Evolutionary conservation across 1,140 invertebrate species (phyloP), one percentile per base, ranked within the genome.

Genomic region (Drosophila burlai): DNA sequence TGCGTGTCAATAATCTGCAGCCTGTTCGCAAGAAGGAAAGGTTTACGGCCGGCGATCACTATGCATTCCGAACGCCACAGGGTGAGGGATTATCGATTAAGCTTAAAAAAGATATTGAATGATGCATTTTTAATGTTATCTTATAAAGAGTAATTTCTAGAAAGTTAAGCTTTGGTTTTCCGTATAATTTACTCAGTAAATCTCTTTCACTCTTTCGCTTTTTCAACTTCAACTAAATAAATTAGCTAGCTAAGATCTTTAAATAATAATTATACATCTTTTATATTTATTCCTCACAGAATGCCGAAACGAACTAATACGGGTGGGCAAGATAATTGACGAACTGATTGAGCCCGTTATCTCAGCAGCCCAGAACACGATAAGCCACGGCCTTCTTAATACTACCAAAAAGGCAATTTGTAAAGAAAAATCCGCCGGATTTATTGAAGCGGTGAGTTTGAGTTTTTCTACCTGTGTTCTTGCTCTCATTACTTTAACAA

Each of bases 271-370:
- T 21, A 45, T 21, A 18, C 5, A 24, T 46, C 3, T 1, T 16
- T 16, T 16, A 7, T 13, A 21, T 6, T 2, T 50, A 18, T 52
- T 31, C 3, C 4, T 5, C 21, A 6, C 13, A 93, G 92, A 93
- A 57, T 91, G 92, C 50, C 84, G 91, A 8, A 86, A 90, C 49
- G 92, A 93, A 29, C 54, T 93, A 8, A 60, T 81, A n/a, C 75
- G 91, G 13, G 76, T 93, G 57, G 91, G 92, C 6, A 91, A 91
- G 52, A 68, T 91, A 34, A 93, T 93, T 49, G 92, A 93, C 36
- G 38, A 85, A 29, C 52, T 93, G 49, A 81, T 93, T 8, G 79
- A 81, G 8, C 92, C 92, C 7, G 73, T 80, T 11, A 9, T 92
- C 1, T 29, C 68, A 11, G 67, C 65, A 45, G 91, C 91, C 1